phyloP scores from a whole-genome alignment of 1,140 invertebrate species.

The Zaprionus taronus region DNA sequence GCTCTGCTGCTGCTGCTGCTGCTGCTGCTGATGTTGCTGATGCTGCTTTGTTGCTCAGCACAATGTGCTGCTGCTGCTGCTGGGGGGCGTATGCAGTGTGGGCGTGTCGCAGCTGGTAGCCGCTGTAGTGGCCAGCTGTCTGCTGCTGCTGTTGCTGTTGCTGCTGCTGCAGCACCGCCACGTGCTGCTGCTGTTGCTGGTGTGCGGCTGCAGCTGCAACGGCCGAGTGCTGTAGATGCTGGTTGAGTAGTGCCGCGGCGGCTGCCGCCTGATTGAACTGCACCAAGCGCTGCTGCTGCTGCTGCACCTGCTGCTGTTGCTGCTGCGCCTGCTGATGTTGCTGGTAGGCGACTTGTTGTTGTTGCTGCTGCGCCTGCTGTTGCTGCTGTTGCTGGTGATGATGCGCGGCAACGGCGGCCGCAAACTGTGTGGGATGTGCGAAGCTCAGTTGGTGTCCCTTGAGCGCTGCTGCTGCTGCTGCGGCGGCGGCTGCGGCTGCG shows the following conservation, averaged over 20 bases:
- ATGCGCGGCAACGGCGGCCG: constrained; percentile 78
- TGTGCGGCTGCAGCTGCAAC: constrained; percentile 58
- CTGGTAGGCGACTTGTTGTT: constrained; percentile 53
- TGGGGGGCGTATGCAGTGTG: constrained; percentile 58
- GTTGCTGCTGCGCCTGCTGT: constrained; percentile 41
- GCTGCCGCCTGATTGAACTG: constrained; percentile 65
- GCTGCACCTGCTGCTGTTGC: constrained; percentile 60
- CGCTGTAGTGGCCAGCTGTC: constrained; percentile 56
- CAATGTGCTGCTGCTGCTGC: constrained; percentile 60
- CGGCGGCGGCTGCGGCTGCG: constrained; percentile 63
- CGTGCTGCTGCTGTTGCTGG: constrained; percentile 59
- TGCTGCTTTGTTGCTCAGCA: constrained; percentile 58
- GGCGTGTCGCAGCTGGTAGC: constrained; percentile 64
- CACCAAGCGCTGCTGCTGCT: constrained; percentile 66
- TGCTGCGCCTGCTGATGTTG: constrained; percentile 50
- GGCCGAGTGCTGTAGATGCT: constrained; percentile 67
- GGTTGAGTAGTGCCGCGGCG: constrained; percentile 65
- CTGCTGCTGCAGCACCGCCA: constrained; percentile 59
- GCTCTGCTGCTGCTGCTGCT: constrained; percentile 53
- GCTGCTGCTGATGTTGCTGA: constrained; percentile 51
- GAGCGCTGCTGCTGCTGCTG: constrained; percentile 54
- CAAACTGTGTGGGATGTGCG: constrained; percentile 75
- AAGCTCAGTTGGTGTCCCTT: constrained; percentile 76
- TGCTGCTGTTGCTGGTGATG: constrained; percentile 68
- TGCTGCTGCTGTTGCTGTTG: constrained; percentile 61